Percentiles rank a stretch among this genome's conserved stretches.
These are phyloP conservation scores for Dendrocincla fuliginosa DNA, from an alignment of 2,797 vertebrate genomes.

Conservation along the genomic window DNA sequence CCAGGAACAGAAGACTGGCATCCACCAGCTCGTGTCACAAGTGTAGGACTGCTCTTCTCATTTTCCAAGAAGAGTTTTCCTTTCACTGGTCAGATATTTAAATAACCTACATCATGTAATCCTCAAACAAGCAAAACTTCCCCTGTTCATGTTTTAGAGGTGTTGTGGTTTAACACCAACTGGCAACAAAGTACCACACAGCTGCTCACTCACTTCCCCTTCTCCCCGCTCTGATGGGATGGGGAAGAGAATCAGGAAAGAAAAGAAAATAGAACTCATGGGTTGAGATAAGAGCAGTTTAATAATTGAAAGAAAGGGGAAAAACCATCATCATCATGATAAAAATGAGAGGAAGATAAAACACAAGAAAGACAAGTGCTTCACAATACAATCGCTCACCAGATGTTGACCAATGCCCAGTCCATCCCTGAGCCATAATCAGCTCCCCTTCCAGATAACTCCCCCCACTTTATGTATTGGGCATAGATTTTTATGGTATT, in stretches of 20 bases:
- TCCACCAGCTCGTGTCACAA: background rate
- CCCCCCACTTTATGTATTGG: background rate
- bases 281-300: background rate
- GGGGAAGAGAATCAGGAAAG: background rate
- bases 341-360: background rate
- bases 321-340: background rate
- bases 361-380: background rate
- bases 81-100: background rate
- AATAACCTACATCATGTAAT: background rate
- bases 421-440: background rate
- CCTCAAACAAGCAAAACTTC: background rate
- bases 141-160: background rate
- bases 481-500: background rate
- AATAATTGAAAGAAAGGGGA: background rate
- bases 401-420: background rate
- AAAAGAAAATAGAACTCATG: background rate
- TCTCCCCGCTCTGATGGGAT: background rate
- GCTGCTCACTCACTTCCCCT: background rate
- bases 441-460: background rate
- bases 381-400: background rate
- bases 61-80: background rate
- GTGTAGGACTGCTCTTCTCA: background rate
- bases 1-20: background rate
- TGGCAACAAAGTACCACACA: background rate
- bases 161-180: background rate